A percentile compares a stretch with the other conserved stretches of the same genome.
Conservation (phyloP, 2,113 vertebrate genomes). For the Ellobius talpinus region DNA sequence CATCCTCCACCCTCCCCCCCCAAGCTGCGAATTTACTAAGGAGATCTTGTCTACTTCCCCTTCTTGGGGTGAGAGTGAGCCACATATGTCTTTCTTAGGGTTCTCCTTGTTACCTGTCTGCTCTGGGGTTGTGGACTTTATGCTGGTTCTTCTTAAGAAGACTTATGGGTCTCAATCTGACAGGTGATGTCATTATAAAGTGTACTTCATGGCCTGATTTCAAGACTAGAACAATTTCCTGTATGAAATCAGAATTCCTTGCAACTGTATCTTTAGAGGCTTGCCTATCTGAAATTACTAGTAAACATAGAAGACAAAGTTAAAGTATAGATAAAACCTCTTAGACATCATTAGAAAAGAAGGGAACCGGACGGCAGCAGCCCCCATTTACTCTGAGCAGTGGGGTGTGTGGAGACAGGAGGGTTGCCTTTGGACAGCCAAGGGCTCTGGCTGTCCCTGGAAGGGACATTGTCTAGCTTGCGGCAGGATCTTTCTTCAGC, state of each 20-base stretch:
- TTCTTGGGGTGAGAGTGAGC: too few species aligned
- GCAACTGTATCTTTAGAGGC: conserved; percentile 38
- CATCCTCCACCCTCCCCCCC: too few species aligned
- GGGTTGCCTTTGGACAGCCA: background rate
- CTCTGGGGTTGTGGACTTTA: too few species aligned
- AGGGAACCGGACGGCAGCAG: background rate
- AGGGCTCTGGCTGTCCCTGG: background rate
- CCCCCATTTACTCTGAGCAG: background rate
- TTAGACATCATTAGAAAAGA: background rate
- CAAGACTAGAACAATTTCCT: background rate
- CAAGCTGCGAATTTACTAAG: too few species aligned
- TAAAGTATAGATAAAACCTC: background rate
- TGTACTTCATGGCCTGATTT: background rate
- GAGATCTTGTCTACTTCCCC: too few species aligned
- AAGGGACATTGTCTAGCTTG: background rate
- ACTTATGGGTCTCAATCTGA: background rate
- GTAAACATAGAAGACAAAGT: background rate
- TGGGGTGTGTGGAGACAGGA: background rate
- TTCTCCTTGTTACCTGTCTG: too few species aligned
- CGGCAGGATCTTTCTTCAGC: background rate
- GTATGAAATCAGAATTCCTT: background rate
- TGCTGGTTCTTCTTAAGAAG: background rate
- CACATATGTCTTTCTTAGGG: too few species aligned
- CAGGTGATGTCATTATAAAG: background rate
- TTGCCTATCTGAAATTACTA: conserved; percentile 6